A percentile compares a stretch with the other conserved stretches of the same genome.
These are phyloP conservation scores for Hafferia zeledoni DNA, from an alignment of 2,797 vertebrate genomes.

Conservation along the genomic window DNA sequence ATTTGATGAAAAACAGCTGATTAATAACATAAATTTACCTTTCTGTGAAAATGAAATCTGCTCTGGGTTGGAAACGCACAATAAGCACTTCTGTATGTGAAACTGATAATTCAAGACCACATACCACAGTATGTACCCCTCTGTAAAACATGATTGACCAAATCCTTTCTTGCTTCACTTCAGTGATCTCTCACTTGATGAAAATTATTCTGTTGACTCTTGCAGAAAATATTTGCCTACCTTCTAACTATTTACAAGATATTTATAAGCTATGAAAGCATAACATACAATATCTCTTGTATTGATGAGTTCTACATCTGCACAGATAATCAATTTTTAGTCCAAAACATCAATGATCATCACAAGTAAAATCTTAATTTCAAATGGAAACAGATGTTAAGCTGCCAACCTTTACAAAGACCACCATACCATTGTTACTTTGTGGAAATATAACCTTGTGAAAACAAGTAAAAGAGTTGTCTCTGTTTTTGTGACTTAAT, in stretches of 20 bases:
- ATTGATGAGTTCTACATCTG: neutral
- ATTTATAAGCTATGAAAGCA: neutral
- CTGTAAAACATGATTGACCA: neutral
- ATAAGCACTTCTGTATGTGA: neutral
- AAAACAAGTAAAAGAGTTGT: neutral
- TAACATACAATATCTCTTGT: neutral
- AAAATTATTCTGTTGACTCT: neutral
- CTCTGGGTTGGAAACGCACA: neutral
- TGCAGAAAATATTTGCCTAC: neutral
- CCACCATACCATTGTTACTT: neutral
- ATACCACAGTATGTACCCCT: neutral
- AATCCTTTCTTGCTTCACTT: neutral
- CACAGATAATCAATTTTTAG: neutral
- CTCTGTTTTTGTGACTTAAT: neutral
- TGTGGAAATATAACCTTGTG: neutral
- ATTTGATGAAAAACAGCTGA: neutral
- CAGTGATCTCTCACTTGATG: neutral
- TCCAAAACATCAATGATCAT: neutral
- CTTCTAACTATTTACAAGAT: neutral
- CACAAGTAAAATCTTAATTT: neutral
- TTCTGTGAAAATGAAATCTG: neutral
- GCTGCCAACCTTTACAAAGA: neutral
- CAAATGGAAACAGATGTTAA: neutral
- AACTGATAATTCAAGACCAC: neutral
- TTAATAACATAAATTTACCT: neutral